These are phyloP conservation scores for Boleophthalmus pectinirostris DNA, from an alignment of 2,113 vertebrate genomes.

Conservation along the genomic window DNA sequence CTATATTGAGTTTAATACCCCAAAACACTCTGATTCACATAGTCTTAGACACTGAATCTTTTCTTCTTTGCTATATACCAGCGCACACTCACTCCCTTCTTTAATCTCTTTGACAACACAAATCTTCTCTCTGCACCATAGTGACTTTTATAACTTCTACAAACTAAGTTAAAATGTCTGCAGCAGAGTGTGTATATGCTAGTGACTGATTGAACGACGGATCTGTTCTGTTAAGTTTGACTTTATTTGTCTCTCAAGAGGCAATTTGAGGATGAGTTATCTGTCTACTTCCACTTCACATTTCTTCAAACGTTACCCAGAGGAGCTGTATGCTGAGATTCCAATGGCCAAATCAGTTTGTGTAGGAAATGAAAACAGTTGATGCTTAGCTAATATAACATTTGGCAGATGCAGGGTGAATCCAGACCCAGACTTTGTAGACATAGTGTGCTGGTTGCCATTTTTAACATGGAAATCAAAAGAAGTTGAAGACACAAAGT, in stretches of 20 bases:
- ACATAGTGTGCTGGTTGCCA: neutral
- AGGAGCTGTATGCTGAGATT: constrained; percentile 2
- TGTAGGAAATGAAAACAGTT: constrained; percentile 7
- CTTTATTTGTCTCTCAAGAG: constrained; percentile 12
- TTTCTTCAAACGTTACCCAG: constrained; percentile 3
- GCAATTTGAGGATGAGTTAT: constrained; percentile 10
- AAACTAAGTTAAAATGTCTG: constrained; percentile 18
- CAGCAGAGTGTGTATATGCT: constrained; percentile 8
- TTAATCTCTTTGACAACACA: constrained; percentile 17
- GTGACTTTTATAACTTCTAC: constrained; percentile 11
- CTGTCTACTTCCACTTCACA: constrained; percentile 7
- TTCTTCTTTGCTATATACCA: constrained; percentile 22
- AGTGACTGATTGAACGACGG: constrained; percentile 9
- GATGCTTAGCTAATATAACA: constrained; percentile 8
- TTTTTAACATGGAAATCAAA: constrained; percentile 3
- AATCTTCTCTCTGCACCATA: constrained; percentile 10
- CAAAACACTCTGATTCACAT: constrained; percentile 7
- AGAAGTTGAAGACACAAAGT: constrained; percentile 13
- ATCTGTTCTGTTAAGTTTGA: constrained; percentile 6
- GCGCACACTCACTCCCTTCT: constrained; percentile 15
- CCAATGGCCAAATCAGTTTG: constrained; percentile 7
- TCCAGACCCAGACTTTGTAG: neutral
- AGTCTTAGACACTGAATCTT: constrained; percentile 13
- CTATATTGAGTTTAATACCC: constrained; percentile 48
- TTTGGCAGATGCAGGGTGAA: constrained; percentile 7